Percentiles rank a stretch among this genome's conserved stretches.
Evolutionary conservation across 2,797 vertebrate genomes (phyloP).

Genomic region (Syngnathus rostellatus): DNA sequence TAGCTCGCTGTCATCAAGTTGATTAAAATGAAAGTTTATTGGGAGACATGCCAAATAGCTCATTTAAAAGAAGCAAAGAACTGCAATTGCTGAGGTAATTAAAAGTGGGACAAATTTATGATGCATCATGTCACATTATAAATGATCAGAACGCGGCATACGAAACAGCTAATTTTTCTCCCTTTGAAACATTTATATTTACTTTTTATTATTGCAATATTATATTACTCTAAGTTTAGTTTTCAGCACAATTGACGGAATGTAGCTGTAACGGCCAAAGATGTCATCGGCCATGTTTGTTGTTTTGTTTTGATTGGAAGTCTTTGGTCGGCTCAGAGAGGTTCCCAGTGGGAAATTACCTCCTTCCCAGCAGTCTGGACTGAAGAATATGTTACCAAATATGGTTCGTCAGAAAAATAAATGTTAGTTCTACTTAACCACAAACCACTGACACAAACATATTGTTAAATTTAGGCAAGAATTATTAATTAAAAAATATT

Average conservation of each 20-base stretch:
- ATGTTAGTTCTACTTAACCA: neutral
- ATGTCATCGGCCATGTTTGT: neutral
- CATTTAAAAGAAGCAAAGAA: conserved; percentile 4
- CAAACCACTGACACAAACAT: neutral
- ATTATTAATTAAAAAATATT: neutral
- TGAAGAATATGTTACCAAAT: conserved; percentile 2
- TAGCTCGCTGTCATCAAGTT: conserved; percentile 6
- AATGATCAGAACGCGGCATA: neutral
- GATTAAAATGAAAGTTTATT: conserved; percentile 33
- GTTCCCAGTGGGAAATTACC: conserved; percentile 2
- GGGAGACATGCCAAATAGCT: conserved; percentile 13
- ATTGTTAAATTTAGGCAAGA: no score
- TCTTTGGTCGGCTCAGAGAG: neutral
- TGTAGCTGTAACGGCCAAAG: neutral
- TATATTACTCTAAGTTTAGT: no score
- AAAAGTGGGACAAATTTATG: neutral
- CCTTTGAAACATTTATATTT: neutral
- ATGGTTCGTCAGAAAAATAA: neutral
- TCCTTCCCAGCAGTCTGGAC: neutral
- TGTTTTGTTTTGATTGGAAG: conserved; percentile 1
- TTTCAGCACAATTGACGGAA: no score
- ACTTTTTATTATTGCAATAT: no score
- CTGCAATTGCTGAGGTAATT: neutral
- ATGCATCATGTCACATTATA: neutral
- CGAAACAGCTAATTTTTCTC: neutral